These are phyloP conservation scores for Drosophila ustulata DNA, from an alignment of 2,888 invertebrate species.

Conservation along the genomic window DNA sequence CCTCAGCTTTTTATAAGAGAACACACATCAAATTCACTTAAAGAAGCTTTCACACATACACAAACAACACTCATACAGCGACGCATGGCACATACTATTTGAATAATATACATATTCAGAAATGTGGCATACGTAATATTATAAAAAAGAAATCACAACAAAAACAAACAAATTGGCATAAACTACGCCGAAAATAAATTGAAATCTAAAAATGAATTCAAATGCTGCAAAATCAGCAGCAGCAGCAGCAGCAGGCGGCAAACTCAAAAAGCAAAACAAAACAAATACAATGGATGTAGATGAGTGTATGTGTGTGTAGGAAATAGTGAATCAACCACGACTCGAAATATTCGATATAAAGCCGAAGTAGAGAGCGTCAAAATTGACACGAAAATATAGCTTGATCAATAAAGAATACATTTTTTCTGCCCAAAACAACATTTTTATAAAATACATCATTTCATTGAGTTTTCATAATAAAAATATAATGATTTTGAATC, in stretches of 20 bases:
- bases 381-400: slow-evolving; percentile 25
- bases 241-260: slow-evolving; percentile 34
- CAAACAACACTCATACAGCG: neutral
- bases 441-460: too few species aligned
- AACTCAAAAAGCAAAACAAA: slow-evolving; percentile 57
- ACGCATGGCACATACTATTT: slow-evolving; percentile 3
- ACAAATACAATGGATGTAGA: slow-evolving; percentile 24
- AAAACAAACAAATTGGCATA: slow-evolving; percentile 73
- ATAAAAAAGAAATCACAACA: slow-evolving; percentile 71
- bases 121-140: slow-evolving; percentile 75
- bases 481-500: too few species aligned
- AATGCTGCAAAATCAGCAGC: slow-evolving; percentile 47
- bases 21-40: slow-evolving; percentile 62
- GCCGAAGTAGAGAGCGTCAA: slow-evolving; percentile 14
- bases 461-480: too few species aligned
- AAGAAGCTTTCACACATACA: slow-evolving; percentile 43
- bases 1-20: slow-evolving; percentile 53
- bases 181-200: slow-evolving; percentile 80
- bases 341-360: slow-evolving; percentile 25
- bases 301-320: slow-evolving; percentile 18
- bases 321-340: slow-evolving; percentile 40
- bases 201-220: slow-evolving; percentile 77
- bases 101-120: slow-evolving; percentile 29
- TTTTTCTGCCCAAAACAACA: too few species aligned
- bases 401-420: neutral